These are phyloP conservation scores for Crepidodera aurea DNA, from an alignment of 2,888 invertebrate species.

Conservation along the genomic window DNA sequence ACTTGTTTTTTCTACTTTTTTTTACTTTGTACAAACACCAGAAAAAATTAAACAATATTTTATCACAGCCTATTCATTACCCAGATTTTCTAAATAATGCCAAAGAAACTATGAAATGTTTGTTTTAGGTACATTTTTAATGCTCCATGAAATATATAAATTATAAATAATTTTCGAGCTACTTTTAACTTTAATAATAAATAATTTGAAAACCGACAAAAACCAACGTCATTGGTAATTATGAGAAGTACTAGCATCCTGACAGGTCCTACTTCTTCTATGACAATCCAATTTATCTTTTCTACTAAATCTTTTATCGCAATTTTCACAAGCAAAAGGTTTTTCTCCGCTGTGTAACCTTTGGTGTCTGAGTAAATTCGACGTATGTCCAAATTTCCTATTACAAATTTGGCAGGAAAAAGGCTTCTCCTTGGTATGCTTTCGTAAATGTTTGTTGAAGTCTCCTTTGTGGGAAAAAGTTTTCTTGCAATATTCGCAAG, in stretches of 20 bases:
- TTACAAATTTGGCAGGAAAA: conserved; percentile 54
- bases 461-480: conserved; percentile 57
- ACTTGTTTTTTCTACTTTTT: too few relatives aligned
- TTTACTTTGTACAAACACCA: too few relatives aligned
- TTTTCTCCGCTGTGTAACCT: conserved; percentile 79
- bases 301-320: conserved; percentile 56
- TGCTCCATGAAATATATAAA: too few relatives aligned
- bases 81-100: too few relatives aligned
- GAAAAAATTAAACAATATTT: too few relatives aligned
- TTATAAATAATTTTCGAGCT: too few relatives aligned
- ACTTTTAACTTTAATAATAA: too few relatives aligned
- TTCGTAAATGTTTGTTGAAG: conserved; percentile 57
- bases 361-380: conserved; percentile 79
- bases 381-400: conserved; percentile 62
- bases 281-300: conserved; percentile 58
- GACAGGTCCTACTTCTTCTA: conserved; percentile 53
- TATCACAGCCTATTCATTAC: too few relatives aligned
- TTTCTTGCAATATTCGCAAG: conserved; percentile 55
- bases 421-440: conserved; percentile 58
- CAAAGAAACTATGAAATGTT: too few relatives aligned
- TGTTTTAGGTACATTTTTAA: too few relatives aligned
- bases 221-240: neutral
- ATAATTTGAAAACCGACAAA: too few relatives aligned
- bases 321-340: conserved; percentile 65
- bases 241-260: conserved; percentile 25